A percentile compares a stretch with the other conserved stretches of the same genome.
Conservation (phyloP, 23 tunicate species). For the Aplidium turbinatum region DNA sequence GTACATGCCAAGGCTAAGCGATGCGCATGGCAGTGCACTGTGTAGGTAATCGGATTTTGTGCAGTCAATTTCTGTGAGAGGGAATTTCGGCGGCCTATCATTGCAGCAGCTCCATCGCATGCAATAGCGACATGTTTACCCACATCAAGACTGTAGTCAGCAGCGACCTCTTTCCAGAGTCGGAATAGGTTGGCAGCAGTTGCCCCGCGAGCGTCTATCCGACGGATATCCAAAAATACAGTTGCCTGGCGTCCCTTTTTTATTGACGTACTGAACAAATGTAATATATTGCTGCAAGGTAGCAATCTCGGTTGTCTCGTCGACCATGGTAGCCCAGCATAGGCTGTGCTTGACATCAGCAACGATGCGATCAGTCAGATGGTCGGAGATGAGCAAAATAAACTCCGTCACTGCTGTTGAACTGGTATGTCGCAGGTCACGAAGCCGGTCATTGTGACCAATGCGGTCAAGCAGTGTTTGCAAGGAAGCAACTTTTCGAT, state of each 20-base stretch:
- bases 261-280: too few relatives aligned
- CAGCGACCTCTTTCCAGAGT: conserved; percentile 31
- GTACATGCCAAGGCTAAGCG: conserved; percentile 37
- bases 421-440: too few relatives aligned
- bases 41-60: conserved; percentile 33
- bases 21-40: conserved; percentile 44
- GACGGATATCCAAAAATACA: conserved; percentile 35
- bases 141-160: conserved; percentile 28
- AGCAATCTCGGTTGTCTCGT: too few relatives aligned
- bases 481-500: conserved; percentile 34
- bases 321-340: too few relatives aligned
- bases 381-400: too few relatives aligned
- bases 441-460: too few relatives aligned
- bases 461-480: conserved; percentile 17
- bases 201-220: conserved; percentile 36
- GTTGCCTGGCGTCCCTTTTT: too few relatives aligned
- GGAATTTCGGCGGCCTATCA: conserved; percentile 7
- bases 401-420: too few relatives aligned
- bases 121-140: conserved; percentile 36
- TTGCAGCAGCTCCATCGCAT: conserved; percentile 30
- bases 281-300: too few relatives aligned
- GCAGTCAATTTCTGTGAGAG: conserved; percentile 27
- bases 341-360: too few relatives aligned
- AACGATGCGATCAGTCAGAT: too few relatives aligned
- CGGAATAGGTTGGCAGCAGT: conserved; percentile 39